Conservation (phyloP, 2,113 vertebrate genomes). For the Vicugna pacos region DNA sequence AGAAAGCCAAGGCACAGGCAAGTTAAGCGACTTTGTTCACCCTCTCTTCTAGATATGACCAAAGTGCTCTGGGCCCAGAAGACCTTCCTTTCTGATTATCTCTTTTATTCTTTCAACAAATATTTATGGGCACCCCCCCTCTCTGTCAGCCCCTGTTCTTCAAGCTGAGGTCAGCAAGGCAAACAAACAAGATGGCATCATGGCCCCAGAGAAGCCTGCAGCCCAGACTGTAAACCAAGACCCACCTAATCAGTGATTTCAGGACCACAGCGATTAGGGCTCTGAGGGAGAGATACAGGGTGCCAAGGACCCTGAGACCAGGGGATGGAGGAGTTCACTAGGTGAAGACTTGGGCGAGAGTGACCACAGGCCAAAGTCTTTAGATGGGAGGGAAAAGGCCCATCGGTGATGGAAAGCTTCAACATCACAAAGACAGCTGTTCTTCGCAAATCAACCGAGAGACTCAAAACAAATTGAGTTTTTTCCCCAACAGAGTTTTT, state of each 20-base stretch:
- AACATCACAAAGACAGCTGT: not conserved
- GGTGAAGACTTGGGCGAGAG: not conserved
- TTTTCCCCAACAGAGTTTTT: not conserved
- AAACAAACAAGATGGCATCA: not conserved
- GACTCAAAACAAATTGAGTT: not conserved
- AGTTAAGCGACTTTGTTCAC: not conserved
- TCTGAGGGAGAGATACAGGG: not conserved
- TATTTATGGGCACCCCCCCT: not conserved
- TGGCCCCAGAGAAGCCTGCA: not conserved
- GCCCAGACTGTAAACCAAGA: not conserved
- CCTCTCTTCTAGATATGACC: not conserved
- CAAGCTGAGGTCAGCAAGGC: not conserved
- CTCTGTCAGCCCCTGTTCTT: too few species aligned
- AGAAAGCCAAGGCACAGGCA: not conserved
- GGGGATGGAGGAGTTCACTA: not conserved
- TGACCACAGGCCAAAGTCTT: not conserved
- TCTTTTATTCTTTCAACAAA: not conserved
- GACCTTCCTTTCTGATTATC: not conserved
- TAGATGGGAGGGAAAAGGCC: not conserved
- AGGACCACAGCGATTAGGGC: not conserved
- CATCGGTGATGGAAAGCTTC: not conserved
- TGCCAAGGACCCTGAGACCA: not conserved
- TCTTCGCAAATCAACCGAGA: not conserved
- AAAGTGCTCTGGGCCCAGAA: not conserved
- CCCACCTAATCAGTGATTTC: not conserved